phyloP scores from a whole-genome alignment of 2,888 invertebrate genomes.

The Allophyes oxyacanthae region DNA sequence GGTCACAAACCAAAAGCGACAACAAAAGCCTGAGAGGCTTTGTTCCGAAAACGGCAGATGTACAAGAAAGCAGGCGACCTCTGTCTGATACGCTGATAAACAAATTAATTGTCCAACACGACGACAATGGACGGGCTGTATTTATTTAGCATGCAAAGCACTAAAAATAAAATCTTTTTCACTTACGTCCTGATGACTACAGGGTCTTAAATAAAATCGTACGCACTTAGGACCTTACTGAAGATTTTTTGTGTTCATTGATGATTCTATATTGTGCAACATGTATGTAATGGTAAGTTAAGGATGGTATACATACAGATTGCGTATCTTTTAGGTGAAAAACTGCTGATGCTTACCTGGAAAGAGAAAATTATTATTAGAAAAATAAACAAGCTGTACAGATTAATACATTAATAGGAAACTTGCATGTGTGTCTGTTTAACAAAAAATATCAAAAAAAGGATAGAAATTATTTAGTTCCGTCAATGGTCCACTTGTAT shows the following conservation, averaged over 20 bases:
- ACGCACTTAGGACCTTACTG: no score
- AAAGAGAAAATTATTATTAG: conserved; percentile 47
- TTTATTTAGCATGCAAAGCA: conserved; percentile 49
- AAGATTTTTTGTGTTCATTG: neutral
- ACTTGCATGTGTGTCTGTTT: no score
- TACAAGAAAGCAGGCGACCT: conserved; percentile 74
- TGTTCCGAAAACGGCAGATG: conserved; percentile 63
- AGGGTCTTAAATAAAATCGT: no score
- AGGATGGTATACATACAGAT: conserved; percentile 30
- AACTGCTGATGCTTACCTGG: conserved; percentile 67
- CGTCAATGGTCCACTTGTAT: no score
- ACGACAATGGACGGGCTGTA: conserved; percentile 54
- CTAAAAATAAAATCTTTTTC: conserved; percentile 42
- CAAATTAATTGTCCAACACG: conserved; percentile 68
- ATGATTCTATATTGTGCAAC: conserved; percentile 6
- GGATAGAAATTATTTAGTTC: no score
- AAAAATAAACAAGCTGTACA: no score
- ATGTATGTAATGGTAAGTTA: neutral
- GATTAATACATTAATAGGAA: no score
- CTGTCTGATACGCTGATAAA: conserved; percentile 67
- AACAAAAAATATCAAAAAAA: no score
- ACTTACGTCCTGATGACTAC: neutral
- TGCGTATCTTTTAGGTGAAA: conserved; percentile 2
- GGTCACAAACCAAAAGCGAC: conserved; percentile 43
- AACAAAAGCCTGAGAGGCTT: conserved; percentile 58